Evolutionary conservation across 2,888 invertebrate genomes (phyloP), one percentile per base, ranked within the genome.

Genomic region (Pantelozetes paolii): DNA sequence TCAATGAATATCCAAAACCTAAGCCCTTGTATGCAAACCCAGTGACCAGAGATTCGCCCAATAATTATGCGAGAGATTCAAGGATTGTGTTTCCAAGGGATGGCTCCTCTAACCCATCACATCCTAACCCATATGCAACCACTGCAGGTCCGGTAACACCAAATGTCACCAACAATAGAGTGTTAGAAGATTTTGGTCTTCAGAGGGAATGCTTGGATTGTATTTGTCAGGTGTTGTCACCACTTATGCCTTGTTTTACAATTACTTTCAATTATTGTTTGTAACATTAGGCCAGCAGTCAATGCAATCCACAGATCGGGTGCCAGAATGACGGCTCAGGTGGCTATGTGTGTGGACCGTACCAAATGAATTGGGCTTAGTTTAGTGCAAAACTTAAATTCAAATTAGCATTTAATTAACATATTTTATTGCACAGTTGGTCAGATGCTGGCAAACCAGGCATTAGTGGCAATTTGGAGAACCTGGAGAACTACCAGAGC

Each of bases 281-380:
- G 15, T n/a, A n/a, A n/a, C n/a, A n/a, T 28, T 57, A 78, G 78
- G 85, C 84, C 0, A 79, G 80, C 48, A 80, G 81, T 48, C 77
- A 78, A 70, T 81, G 81, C 71, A 79, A 81, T 76, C 76, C 79
- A 26, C 86, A 86, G 0, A 78, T 82, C 1, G 81, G 83, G 20
- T 92, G 91, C 78, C 83, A 84, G 1, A 89, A 88, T 0, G 88
- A 89, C 74, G 77, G 76, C 0, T 45, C 50, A 3, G 74, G 72
- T 1, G 59, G 57, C 3, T 77, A 77, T 69, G 86, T 88, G 59
- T 93, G 93, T 80, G 93, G 93, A 0, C 86, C 92, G 40, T 93
- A 92, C 84, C 86, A 87, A 75, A 90, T 93, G 79, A 92, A 92
- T 2, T 91, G 91, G 90, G 88, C 88, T 0, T 94, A 93, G 57